These are phyloP conservation scores for Myotis planiceps DNA, from an alignment of 2,797 vertebrate genomes.

Conservation along the genomic window DNA sequence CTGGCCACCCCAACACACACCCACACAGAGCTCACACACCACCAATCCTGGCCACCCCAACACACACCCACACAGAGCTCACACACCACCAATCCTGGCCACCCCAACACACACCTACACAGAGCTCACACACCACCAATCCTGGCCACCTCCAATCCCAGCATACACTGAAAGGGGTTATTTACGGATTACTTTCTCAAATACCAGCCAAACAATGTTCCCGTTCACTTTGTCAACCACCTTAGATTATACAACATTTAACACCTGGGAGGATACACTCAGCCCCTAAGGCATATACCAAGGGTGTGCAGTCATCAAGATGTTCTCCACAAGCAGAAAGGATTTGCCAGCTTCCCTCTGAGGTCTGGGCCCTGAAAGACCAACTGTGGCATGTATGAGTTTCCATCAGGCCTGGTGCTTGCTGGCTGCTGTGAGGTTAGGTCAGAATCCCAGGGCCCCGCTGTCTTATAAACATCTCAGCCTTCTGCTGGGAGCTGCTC, in stretches of 20 bases:
- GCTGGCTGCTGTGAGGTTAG: slow-evolving; percentile 30
- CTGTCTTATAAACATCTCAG: slow-evolving; percentile 53
- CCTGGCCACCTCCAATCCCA: background rate
- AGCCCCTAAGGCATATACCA: slow-evolving; percentile 34
- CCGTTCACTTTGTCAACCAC: background rate
- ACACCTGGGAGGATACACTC: slow-evolving; percentile 56
- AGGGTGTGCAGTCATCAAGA: slow-evolving; percentile 38
- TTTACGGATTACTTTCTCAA: slow-evolving; percentile 58
- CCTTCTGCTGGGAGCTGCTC: slow-evolving; percentile 39
- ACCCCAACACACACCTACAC: too few species aligned
- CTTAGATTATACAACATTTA: slow-evolving; percentile 52
- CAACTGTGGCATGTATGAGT: slow-evolving; percentile 66
- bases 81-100: too few species aligned
- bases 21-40: background rate
- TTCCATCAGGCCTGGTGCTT: slow-evolving; percentile 52
- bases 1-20: background rate
- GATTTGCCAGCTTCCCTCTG: slow-evolving; percentile 45
- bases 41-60: too few species aligned
- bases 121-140: background rate
- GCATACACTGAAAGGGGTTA: background rate
- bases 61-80: too few species aligned
- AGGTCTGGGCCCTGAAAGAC: slow-evolving; percentile 48
- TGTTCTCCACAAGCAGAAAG: slow-evolving; percentile 24
- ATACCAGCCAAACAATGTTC: slow-evolving; percentile 41
- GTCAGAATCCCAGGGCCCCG: slow-evolving; percentile 51